These are phyloP conservation scores for Synaphobranchus kaupii DNA, from an alignment of 2,797 vertebrate species.

Conservation along the genomic window DNA sequence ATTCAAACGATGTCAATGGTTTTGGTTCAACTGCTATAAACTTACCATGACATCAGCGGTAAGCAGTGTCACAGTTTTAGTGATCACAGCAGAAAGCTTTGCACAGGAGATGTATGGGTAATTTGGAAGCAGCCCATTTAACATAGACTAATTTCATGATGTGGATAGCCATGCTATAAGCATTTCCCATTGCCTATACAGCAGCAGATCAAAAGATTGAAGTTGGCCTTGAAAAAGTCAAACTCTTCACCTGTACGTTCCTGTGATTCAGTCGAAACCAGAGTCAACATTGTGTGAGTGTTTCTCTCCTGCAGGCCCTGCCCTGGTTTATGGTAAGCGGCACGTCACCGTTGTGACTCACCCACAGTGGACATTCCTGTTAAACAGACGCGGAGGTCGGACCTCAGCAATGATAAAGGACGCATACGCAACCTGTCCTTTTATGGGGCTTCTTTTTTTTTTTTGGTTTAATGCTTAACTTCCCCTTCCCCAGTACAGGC, in stretches of 20 bases:
- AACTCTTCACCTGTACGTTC: neutral
- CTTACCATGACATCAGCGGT: too few relatives aligned
- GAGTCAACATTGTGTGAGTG: neutral
- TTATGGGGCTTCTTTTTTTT: constrained; percentile 18
- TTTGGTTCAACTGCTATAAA: too few relatives aligned
- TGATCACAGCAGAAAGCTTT: neutral
- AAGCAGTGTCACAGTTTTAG: neutral
- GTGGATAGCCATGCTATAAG: neutral
- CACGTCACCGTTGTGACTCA: neutral
- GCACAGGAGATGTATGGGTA: neutral
- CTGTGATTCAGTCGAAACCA: neutral
- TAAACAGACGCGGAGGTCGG: constrained; percentile 13
- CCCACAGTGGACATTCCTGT: neutral
- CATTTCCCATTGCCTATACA: neutral
- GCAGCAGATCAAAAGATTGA: neutral
- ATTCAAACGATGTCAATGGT: too few relatives aligned
- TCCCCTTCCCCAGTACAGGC: constrained; percentile 45
- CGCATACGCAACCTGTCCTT: constrained; percentile 26
- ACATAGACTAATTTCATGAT: neutral
- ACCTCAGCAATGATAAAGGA: constrained; percentile 20
- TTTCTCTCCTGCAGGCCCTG: neutral
- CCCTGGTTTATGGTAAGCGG: constrained; percentile 1
- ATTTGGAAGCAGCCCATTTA: neutral
- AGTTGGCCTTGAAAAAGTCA: neutral
- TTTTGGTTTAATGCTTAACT: constrained; percentile 72